Base-by-base conservation (phyloP, 1,140 invertebrate species). In the Schlechtendalia chinensis region DNA sequence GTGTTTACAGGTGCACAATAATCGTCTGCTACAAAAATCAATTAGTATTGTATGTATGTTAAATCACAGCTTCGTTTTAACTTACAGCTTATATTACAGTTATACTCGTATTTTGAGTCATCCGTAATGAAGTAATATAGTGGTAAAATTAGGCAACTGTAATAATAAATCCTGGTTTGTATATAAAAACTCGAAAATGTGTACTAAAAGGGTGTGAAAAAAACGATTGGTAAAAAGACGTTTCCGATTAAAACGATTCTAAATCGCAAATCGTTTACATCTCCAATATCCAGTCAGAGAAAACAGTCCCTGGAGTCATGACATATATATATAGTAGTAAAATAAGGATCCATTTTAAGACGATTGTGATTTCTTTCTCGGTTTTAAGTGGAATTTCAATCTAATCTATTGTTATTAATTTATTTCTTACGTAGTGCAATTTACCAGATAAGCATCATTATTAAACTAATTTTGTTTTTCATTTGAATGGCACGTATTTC, bases 381-480 rank as follows among this genome's bases (percentile, higher is more conserved):
- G 29, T 71, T 71, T 53, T 53, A 71, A 71, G 24, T 71, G 29
- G 50, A 39, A 39, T 54, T 10, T 47, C 69, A 54, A 72, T 72
- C 53, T 72, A 72, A 53, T 53, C 47, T 72, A 72, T 72, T 54
- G 69, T 72, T 54, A 29, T n/a, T 72, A 72, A 72, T 72, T 72
- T 53, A 24, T 72, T 29, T 72, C 29, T 29, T 53, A 53, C 67
- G 24, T 53, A 71, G 3, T 39, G 32, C 24, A 53, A n/a, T 71
- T 71, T 27, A 53, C 47, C 17, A 53, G 67, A 53, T 71, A 71
- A 71, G 22, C 47, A 71, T 53, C 67, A 29, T 29, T 54, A 29
- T 29, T 54, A 54, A 72, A 17, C 22, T 69, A 47, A 24, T 24
- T 47, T 22, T 24, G 45, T 47, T 10, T 47, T 29, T 67, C 32